Evolutionary conservation across 2,797 vertebrate species (phyloP), one percentile per base, ranked within the genome.

Genomic region (Rhinella marina): DNA sequence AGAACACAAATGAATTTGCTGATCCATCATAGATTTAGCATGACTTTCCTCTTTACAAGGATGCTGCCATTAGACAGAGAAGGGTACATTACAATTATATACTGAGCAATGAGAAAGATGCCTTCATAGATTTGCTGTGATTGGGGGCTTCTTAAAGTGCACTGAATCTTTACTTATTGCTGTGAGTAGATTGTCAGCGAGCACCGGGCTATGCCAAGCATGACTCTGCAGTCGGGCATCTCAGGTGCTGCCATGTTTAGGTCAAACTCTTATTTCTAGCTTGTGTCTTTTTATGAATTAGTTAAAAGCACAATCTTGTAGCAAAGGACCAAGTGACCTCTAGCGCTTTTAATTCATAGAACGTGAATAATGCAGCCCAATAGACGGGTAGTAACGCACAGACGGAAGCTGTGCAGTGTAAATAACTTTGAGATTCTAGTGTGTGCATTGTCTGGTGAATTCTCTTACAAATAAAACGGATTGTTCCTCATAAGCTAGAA

Each of bases 371-470:
- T 80, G 78, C 27, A 41, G 78, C 27, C 78, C 78, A 61, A 25
- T 59, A 79, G 56, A 79, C 59, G 78, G 78, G 78, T 41, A 81
- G 17, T 41, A 48, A 81, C 50, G n/a, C 32, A 62, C 57, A 19
- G 73, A 86, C 85, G 59, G 52, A 57, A 19, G 54, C 78, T 76
- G 72, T 87, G 61, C 86, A 52, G n/a, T 82, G 86, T 87, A 72
- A 82, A 87, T 87, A 87, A 82, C 56, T 82, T 56, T 59, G 52
- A 21, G 19, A 32, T 14, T n/a, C 54, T 82, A 52, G 4, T 27
- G 23, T 32, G 66, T 64, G 32, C 61, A 19, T 17, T 16, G 25
- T 27, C 4, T 76, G 66, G 61, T 79, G 50, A 50, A 52, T 11
- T 75, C 73, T 76, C 32, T 11, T 41, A 41, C 16, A 62, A 41